Evolutionary conservation across 1,140 invertebrate genomes (phyloP).

Genomic region (Diorhabda elongata): DNA sequence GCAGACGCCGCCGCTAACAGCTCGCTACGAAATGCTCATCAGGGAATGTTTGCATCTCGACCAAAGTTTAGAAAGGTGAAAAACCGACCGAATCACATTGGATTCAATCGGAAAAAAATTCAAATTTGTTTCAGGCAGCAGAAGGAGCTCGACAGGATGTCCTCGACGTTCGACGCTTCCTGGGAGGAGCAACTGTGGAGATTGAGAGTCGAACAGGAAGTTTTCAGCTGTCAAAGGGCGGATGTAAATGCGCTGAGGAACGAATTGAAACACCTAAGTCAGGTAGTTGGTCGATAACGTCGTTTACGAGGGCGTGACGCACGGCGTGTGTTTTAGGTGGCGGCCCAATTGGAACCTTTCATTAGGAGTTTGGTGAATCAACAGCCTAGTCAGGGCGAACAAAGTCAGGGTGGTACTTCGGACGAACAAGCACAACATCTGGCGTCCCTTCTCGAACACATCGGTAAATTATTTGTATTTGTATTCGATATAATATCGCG

Average conservation of each 20-base stretch:
- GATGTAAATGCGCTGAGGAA: conserved; percentile 61
- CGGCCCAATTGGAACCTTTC: conserved; percentile 62
- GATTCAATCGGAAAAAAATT: too few relatives aligned
- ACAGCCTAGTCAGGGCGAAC: conserved; percentile 42
- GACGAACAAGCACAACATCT: conserved; percentile 49
- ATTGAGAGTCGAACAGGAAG: conserved; percentile 65
- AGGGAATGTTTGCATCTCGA: conserved; percentile 61
- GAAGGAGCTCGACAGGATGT: conserved; percentile 59
- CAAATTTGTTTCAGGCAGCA: conserved; percentile 50
- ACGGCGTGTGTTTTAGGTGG: conserved; percentile 40
- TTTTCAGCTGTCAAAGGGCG: conserved; percentile 57
- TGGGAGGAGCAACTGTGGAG: conserved; percentile 69
- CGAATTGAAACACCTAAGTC: conserved; percentile 64
- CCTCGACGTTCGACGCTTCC: conserved; percentile 57
- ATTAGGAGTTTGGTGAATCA: conserved; percentile 55
- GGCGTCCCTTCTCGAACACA: conserved; percentile 55
- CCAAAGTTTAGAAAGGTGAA: conserved; percentile 54
- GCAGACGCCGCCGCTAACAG: conserved; percentile 55
- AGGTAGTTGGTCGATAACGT: conserved; percentile 35
- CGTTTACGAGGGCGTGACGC: not conserved
- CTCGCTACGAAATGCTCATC: conserved; percentile 56
- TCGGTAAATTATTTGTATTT: conserved; percentile 39
- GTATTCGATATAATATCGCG: too few relatives aligned
- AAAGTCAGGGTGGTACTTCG: conserved; percentile 30
- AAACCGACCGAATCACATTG: too few relatives aligned